A percentile compares a stretch with the other conserved stretches of the same genome.
phyloP scores from a whole-genome alignment of 2,797 vertebrate genomes.

The Rachycentron canadum region DNA sequence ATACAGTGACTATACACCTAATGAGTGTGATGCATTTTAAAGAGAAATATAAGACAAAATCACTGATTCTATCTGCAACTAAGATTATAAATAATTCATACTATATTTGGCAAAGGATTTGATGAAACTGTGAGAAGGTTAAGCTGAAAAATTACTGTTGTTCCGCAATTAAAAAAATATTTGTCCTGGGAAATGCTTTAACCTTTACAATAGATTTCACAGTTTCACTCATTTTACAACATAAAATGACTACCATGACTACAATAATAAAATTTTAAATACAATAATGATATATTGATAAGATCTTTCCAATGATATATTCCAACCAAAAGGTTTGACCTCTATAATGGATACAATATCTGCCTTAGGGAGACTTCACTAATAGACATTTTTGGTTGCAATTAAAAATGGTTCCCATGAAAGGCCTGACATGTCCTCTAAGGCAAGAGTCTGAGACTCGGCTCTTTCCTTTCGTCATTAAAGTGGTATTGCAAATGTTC shows the following conservation, averaged over 20 bases:
- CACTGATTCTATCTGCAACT: not conserved
- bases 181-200: not conserved
- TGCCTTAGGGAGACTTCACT: constrained; percentile 73
- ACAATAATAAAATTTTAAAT: not conserved
- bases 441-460: constrained; percentile 72
- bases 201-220: not conserved
- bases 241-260: not conserved
- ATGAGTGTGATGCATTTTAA: not conserved
- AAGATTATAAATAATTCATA: constrained; percentile 28
- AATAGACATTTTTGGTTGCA: constrained; percentile 85
- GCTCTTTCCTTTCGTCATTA: constrained; percentile 78
- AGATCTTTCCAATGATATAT: constrained; percentile 39
- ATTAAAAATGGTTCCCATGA: constrained; percentile 82
- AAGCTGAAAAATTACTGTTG: not conserved
- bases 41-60: not conserved
- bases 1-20: not conserved
- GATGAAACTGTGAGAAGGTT: constrained; percentile 37
- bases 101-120: constrained; percentile 46
- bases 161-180: constrained; percentile 2
- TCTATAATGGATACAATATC: constrained; percentile 72
- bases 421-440: constrained; percentile 79
- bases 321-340: constrained; percentile 59
- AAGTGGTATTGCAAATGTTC: constrained; percentile 82
- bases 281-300: constrained; percentile 36
- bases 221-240: not conserved